Evolutionary conservation across 2,113 vertebrate species (phyloP).

Genomic region (Collichthys lucidus): DNA sequence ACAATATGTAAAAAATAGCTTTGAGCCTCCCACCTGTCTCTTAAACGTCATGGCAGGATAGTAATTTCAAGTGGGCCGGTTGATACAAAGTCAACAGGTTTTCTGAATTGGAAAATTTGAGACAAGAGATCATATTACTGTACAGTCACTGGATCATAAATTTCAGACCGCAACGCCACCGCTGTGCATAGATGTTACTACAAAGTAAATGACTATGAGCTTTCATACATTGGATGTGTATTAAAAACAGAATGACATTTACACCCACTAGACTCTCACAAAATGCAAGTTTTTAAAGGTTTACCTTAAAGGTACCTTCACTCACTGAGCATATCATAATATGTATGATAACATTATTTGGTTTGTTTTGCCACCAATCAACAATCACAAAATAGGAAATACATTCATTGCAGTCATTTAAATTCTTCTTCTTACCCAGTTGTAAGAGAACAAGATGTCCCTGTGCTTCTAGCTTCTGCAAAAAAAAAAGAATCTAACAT

Average conservation of each 20-base stretch:
- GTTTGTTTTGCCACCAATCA: slow-evolving; percentile 3
- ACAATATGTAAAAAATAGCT: slow-evolving; percentile 46
- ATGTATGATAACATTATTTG: neutral
- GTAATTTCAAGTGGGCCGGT: slow-evolving; percentile 24
- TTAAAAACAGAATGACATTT: neutral
- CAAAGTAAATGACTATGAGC: neutral
- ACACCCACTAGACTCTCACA: neutral
- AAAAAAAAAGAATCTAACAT: neutral
- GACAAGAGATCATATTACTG: slow-evolving; percentile 34
- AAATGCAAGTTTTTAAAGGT: neutral
- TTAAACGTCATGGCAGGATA: slow-evolving; percentile 38
- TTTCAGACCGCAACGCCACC: neutral
- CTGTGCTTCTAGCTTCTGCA: neutral
- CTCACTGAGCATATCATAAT: neutral
- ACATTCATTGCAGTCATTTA: neutral
- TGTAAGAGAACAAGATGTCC: neutral
- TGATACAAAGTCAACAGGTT: slow-evolving; percentile 51
- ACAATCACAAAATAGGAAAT: neutral
- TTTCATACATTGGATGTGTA: neutral
- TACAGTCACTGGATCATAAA: slow-evolving; percentile 26
- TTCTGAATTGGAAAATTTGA: slow-evolving; percentile 28
- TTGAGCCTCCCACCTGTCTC: slow-evolving; percentile 55
- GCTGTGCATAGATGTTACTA: neutral
- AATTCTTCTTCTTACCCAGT: neutral
- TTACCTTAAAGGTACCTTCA: neutral